phyloP scores from a whole-genome alignment of 2,888 invertebrate species.

The Rugalucina vietnamica region DNA sequence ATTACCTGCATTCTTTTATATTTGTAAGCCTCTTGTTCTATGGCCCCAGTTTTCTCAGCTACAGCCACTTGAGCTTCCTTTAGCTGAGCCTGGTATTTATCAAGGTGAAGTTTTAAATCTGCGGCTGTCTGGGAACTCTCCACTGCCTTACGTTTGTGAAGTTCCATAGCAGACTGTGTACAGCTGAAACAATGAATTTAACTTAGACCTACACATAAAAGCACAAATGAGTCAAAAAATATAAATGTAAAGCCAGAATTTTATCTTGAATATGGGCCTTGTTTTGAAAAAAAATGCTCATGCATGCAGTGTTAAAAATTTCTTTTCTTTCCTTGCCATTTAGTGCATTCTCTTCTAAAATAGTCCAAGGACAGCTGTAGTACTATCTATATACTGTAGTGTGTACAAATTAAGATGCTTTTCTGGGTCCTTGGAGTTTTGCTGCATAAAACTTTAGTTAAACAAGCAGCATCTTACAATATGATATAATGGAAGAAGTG shows the following conservation, averaged over 20 bases:
- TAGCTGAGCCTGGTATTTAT: slow-evolving; percentile 99
- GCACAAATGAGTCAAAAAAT: neutral
- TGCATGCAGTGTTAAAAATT: no score
- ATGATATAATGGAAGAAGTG: no score
- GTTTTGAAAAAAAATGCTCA: no score
- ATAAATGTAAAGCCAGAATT: neutral
- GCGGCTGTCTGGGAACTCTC: slow-evolving; percentile 99
- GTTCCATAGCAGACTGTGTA: slow-evolving; percentile 98
- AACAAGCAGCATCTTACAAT: no score
- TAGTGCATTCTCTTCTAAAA: no score
- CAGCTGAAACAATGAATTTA: slow-evolving; percentile 85
- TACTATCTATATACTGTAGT: no score
- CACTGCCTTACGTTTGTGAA: slow-evolving; percentile 98
- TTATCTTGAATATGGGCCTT: no score
- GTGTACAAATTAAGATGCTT: no score
- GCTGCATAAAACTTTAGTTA: no score
- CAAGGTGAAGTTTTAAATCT: slow-evolving; percentile 97
- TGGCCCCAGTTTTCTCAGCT: slow-evolving; percentile 97
- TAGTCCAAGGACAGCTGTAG: no score
- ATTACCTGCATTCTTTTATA: slow-evolving; percentile 92
- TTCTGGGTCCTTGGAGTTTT: no score
- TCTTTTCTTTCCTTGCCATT: no score
- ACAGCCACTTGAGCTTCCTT: slow-evolving; percentile 98
- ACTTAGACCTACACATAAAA: neutral
- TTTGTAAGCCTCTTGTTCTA: slow-evolving; percentile 98